These are phyloP conservation scores for Nesospiza acunhae DNA, from an alignment of 2,113 vertebrate species.

Conservation along the genomic window DNA sequence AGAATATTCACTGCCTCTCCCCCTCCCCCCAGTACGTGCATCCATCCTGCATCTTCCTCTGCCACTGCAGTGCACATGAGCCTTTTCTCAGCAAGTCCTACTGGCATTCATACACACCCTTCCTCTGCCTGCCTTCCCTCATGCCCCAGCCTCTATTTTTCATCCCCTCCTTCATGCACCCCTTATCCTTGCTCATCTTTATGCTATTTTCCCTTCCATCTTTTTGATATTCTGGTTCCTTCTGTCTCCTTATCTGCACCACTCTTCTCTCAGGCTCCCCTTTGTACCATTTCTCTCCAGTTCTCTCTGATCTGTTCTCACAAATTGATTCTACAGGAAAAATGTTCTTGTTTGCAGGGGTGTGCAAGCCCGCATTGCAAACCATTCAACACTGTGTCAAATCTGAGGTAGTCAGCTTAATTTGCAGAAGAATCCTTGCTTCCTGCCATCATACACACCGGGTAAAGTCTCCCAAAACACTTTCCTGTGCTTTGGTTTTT, in stretches of 20 bases:
- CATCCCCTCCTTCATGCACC: not conserved
- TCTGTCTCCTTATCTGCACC: not conserved
- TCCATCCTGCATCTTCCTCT: constrained; percentile 6
- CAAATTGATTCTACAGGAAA: constrained; percentile 27
- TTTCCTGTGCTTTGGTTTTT: not conserved
- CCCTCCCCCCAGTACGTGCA: constrained; percentile 15
- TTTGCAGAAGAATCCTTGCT: not conserved
- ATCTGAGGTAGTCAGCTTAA: not conserved
- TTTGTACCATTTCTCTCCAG: constrained; percentile 4
- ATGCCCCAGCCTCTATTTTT: not conserved
- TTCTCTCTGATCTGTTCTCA: not conserved
- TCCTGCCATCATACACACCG: not conserved
- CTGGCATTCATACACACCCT: not conserved
- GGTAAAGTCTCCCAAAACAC: not conserved
- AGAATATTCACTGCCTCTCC: constrained; percentile 27
- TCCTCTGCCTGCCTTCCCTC: not conserved
- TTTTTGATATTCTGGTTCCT: not conserved
- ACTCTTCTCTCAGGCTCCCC: not conserved
- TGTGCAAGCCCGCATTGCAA: not conserved
- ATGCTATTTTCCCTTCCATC: not conserved
- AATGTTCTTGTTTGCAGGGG: not conserved
- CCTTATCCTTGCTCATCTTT: not conserved
- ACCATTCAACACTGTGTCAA: not conserved
- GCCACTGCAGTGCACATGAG: not conserved
- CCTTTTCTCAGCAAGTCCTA: constrained; percentile 37